Base-by-base conservation (phyloP, 2,113 vertebrate species). In the Osmerus mordax region DNA sequence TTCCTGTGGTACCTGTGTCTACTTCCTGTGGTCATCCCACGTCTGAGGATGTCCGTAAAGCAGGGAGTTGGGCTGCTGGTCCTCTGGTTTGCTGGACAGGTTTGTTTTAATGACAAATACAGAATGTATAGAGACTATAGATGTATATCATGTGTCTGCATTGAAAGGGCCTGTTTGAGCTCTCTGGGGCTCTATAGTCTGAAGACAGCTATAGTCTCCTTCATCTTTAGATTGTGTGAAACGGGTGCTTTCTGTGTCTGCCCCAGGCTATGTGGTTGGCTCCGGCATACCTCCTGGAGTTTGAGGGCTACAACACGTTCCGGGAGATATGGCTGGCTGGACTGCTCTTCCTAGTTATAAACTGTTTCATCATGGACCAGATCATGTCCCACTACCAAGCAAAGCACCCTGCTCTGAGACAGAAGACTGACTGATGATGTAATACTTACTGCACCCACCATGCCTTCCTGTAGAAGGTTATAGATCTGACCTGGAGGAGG, bases 1-100 rank as follows among this genome's bases (percentile, higher is more conserved):
- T 99, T 99, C 73, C 88, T 99, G 16, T 99, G 97, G 97, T 99
- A 98, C 72, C 92, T 99, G 70, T 98, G 95, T 80, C 88, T 98
- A 2, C 91, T 99, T 67, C 97, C 97, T 11, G 86, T 96, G 0
- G 67, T 96, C 68, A 88, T 97, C 80, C 95, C 96, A 6, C 82
- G 59, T 0, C 77, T 99, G 77, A 90, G 75, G 21, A 91, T 98
- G 71, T 86, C 94, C 0, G 73, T 92, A 71, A 78, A 0, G 0
- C 88, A 84, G 18, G 92, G 85, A 0, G 0, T 87, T 0, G 67
- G 77, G 6, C 91, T 99, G 41, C 83, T 97, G 0, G 11, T 87
- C 4, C 81, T 97, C 11, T 99, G 97, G 97, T 95, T 98, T 54
- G 1, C 86, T 2, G 97, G 94, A 51, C 97, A 94, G 91, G 93